These are phyloP conservation scores for Holotrichia oblita DNA, from an alignment of 1,140 invertebrate genomes.

Conservation along the genomic window DNA sequence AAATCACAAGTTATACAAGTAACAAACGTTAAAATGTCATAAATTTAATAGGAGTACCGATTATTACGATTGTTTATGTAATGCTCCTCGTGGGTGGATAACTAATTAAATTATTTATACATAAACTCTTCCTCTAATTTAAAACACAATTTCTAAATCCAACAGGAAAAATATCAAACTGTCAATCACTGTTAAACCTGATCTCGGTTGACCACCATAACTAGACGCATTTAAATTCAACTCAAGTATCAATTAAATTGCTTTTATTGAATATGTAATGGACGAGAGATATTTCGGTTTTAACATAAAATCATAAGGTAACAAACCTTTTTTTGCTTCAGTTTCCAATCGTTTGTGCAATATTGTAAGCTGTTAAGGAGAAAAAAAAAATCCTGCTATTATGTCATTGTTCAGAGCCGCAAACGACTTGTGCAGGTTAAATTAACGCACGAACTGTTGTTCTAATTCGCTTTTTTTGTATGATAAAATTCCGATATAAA, in stretches of 20 bases:
- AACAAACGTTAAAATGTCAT: no score
- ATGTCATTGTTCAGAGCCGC: not conserved
- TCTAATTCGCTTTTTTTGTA: not conserved
- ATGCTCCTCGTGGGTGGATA: no score
- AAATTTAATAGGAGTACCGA: no score
- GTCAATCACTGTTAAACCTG: not conserved
- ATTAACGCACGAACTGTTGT: slow-evolving; percentile 7
- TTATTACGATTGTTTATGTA: no score
- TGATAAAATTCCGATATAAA: not conserved
- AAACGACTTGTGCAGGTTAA: not conserved
- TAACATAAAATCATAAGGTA: not conserved
- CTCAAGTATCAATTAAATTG: no score
- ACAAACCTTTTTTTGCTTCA: not conserved
- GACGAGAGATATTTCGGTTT: no score
- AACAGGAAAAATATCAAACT: not conserved
- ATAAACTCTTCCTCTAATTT: no score
- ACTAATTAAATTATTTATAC: no score
- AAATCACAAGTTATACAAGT: no score
- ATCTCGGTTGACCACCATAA: not conserved
- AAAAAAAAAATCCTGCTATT: not conserved
- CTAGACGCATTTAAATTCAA: not conserved
- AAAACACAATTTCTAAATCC: not conserved
- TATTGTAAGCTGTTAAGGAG: not conserved
- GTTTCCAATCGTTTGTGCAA: not conserved
- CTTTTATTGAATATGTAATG: no score